These are phyloP conservation scores for Drymonia ruficornis DNA, from an alignment of 2,888 invertebrate species.

Conservation along the genomic window DNA sequence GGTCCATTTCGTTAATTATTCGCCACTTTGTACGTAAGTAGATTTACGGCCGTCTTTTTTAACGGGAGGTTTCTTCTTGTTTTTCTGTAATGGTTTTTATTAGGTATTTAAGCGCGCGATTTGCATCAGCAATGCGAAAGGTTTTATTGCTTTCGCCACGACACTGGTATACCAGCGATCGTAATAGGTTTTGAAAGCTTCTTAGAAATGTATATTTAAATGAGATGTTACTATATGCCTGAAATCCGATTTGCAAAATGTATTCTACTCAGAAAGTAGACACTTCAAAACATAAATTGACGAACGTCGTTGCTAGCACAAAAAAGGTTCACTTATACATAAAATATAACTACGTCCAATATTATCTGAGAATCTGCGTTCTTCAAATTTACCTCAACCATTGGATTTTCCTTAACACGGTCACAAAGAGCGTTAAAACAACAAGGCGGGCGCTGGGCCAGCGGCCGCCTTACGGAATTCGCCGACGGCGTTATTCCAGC, in stretches of 20 bases:
- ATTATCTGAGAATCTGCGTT: slow-evolving; percentile 42
- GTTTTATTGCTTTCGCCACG: slow-evolving; percentile 51
- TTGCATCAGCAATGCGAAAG: slow-evolving; percentile 61
- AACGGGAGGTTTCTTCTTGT: slow-evolving; percentile 56
- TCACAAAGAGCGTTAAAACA: slow-evolving; percentile 74
- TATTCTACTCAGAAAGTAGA: neutral
- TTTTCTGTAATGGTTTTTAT: slow-evolving; percentile 68
- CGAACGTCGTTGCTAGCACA: no score
- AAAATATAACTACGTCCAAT: neutral
- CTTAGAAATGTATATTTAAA: slow-evolving; percentile 31
- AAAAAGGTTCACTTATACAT: neutral
- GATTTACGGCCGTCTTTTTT: slow-evolving; percentile 77
- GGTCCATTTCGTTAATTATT: slow-evolving; percentile 85
- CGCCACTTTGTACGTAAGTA: slow-evolving; percentile 83
- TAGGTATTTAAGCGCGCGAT: slow-evolving; percentile 63
- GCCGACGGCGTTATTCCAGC: slow-evolving; percentile 79
- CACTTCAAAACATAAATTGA: neutral
- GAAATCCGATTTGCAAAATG: slow-evolving; percentile 7
- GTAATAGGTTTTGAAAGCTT: slow-evolving; percentile 32
- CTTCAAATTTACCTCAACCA: slow-evolving; percentile 58
- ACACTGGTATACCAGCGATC: slow-evolving; percentile 35
- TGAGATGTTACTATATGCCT: slow-evolving; percentile 16
- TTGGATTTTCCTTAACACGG: slow-evolving; percentile 67
- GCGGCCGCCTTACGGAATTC: slow-evolving; percentile 65
- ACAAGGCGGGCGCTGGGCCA: slow-evolving; percentile 55